Evolutionary conservation across 2,888 invertebrate genomes (phyloP).

Genomic region (Netelia inedita): DNA sequence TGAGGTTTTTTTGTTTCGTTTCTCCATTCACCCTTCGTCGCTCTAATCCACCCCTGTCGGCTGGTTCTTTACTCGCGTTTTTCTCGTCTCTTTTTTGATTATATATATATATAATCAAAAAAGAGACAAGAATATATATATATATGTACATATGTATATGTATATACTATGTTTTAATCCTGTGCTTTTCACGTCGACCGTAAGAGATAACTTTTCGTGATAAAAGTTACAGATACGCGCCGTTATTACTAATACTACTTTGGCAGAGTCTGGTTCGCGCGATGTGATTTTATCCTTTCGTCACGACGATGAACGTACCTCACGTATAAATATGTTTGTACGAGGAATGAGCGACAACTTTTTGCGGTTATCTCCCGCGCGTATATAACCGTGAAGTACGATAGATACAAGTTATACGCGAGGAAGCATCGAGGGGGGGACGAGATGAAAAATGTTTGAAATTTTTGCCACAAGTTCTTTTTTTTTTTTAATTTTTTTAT

Average conservation of each 20-base stretch:
- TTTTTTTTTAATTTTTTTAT: background rate
- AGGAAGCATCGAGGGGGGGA: background rate
- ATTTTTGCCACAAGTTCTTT: background rate
- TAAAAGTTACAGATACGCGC: conserved; percentile 51
- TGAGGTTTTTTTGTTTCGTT: background rate
- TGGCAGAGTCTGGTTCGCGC: conserved; percentile 1
- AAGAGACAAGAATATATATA: background rate
- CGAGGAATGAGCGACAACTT: conserved; percentile 45
- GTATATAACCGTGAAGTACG: background rate
- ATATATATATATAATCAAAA: conserved; percentile 13
- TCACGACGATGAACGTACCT: conserved; percentile 12
- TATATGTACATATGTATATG: background rate
- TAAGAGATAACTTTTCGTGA: conserved; percentile 33
- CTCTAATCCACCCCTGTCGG: background rate
- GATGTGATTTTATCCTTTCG: conserved; percentile 53
- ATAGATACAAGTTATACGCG: background rate
- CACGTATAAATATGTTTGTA: conserved; percentile 14
- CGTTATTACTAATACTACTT: conserved; percentile 54
- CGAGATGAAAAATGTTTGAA: conserved; percentile 23
- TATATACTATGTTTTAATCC: conserved; percentile 33
- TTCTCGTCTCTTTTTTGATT: background rate
- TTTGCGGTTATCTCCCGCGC: background rate
- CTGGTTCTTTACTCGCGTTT: background rate
- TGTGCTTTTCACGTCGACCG: conserved; percentile 45
- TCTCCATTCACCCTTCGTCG: conserved; percentile 15